phyloP scores from a whole-genome alignment of 2,797 vertebrate genomes.

The Chelon labrosus region DNA sequence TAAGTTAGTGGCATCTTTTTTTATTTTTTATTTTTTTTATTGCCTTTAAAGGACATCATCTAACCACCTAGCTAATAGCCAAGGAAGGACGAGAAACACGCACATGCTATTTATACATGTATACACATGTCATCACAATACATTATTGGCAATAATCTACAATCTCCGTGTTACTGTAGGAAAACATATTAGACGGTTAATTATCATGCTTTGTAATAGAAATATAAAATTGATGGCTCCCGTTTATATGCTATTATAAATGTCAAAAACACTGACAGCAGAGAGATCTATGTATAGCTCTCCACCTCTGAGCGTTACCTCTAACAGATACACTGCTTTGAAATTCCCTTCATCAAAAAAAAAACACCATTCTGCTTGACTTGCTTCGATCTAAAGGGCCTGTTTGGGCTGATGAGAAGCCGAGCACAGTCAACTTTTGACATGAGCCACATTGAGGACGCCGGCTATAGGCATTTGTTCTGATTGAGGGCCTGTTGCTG shows the following conservation, averaged over 20 bases:
- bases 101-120: too few relatives aligned
- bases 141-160: constrained; percentile 3
- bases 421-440: constrained; percentile 37
- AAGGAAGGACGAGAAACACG: too few relatives aligned
- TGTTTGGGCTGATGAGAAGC: constrained; percentile 17
- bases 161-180: background rate
- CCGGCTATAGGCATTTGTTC: constrained; percentile 54
- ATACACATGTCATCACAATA: too few relatives aligned
- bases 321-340: constrained; percentile 5
- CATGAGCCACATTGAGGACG: constrained; percentile 52
- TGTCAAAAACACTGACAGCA: constrained; percentile 37
- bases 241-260: constrained; percentile 17
- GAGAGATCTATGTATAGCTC: constrained; percentile 28
- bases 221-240: constrained; percentile 23
- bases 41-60: background rate
- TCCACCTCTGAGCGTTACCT: constrained; percentile 13
- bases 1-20: background rate
- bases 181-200: background rate
- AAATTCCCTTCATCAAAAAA: constrained; percentile 50
- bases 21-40: background rate
- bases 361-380: constrained; percentile 24
- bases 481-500: constrained; percentile 64
- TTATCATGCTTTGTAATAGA: background rate
- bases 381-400: constrained; percentile 53
- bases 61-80: background rate